Evolutionary conservation across 1,140 invertebrate genomes (phyloP), one percentile per base, ranked within the genome.

Genomic region (Papilio glaucus): DNA sequence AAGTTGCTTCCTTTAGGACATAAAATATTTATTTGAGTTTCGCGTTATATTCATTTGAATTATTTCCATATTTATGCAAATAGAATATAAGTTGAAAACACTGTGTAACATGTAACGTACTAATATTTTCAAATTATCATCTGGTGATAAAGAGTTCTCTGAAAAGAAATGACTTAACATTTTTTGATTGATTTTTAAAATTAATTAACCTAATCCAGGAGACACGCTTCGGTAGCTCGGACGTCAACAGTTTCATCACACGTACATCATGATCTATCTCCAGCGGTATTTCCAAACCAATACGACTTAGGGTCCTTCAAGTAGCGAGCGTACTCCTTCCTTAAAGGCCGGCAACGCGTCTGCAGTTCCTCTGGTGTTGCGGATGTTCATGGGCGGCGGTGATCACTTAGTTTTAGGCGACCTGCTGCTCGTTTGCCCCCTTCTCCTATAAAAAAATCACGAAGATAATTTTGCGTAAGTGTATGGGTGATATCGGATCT

Each of bases 1-100:
- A 53, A 53, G 18, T 53, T 53, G 49, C 24, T 53, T 53, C 49
- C 49, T 18, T 53, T 53, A 53, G 18, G 10, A 53, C 21, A 53
- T 53, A 53, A 53, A 53, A 53, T 24, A 24, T 53, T 9, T n/a
- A n/a, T n/a, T n/a, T n/a, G n/a, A n/a, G n/a, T n/a, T n/a, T n/a
- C n/a, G 21, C 24, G 49, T 53, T 26, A 26, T 4, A 4, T 24
- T 53, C 8, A 12, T 53, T 53, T 24, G 21, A 53, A 49, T 18
- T 49, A 18, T 24, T 53, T 24, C n/a, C 49, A 24, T 53, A 53
- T 24, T 53, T 53, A 53, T 53, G 7, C n/a, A 24, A 53, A 53
- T 6, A 33, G 2, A 7, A 9, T 3, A 18, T 0, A 15, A 49
- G 7, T 53, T 53, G 29, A 13, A 8, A 37, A 29, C 7, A 0